Conservation (phyloP, 1,140 invertebrate species). For the Danaus melanippus region DNA sequence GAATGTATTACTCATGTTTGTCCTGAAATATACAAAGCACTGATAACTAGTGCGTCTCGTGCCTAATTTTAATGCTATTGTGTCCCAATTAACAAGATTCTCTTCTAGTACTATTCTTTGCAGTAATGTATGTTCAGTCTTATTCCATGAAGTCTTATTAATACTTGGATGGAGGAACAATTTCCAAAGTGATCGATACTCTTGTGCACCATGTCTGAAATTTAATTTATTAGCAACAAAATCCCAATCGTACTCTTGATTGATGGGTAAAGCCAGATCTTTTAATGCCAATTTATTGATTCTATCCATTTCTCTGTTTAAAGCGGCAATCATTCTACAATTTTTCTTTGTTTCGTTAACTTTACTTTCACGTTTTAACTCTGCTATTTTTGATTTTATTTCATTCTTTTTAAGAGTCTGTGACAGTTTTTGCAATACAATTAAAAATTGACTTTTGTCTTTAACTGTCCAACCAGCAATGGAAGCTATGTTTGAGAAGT, state of each 20-base stretch:
- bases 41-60: slow-evolving; percentile 77
- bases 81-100: slow-evolving; percentile 76
- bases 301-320: slow-evolving; percentile 29
- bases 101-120: slow-evolving; percentile 60
- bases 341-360: slow-evolving; percentile 19
- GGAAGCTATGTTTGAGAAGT: slow-evolving; percentile 37
- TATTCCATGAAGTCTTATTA: slow-evolving; percentile 75
- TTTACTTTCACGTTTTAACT: slow-evolving; percentile 32
- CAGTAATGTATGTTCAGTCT: slow-evolving; percentile 72
- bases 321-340: slow-evolving; percentile 26
- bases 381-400: slow-evolving; percentile 32
- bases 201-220: slow-evolving; percentile 41
- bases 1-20: slow-evolving; percentile 55
- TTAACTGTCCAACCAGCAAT: slow-evolving; percentile 52
- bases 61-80: slow-evolving; percentile 72
- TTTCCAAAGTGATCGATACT: slow-evolving; percentile 75
- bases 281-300: slow-evolving; percentile 33
- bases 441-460: slow-evolving; percentile 46
- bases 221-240: slow-evolving; percentile 40
- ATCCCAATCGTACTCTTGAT: slow-evolving; percentile 62
- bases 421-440: slow-evolving; percentile 38
- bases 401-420: slow-evolving; percentile 32
- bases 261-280: slow-evolving; percentile 41
- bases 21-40: slow-evolving; percentile 77
- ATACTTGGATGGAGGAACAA: slow-evolving; percentile 77